Evolutionary conservation across 2,113 vertebrate genomes (phyloP), one percentile per base, ranked within the genome.

Genomic region (Typhlomys cinereus): DNA sequence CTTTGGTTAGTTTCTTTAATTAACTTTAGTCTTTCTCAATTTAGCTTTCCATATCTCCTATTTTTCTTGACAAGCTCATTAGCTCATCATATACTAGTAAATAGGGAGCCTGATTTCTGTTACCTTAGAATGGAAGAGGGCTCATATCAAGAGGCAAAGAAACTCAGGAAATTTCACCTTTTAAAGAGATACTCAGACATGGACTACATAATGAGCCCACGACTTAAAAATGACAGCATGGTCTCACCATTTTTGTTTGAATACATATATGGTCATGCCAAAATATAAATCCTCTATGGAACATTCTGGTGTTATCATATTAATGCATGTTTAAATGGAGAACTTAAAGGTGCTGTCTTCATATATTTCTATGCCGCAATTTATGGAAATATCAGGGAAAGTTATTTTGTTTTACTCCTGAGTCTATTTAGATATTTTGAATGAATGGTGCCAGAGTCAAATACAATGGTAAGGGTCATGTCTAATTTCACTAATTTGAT

Each of bases 381-480:
- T 73, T 76, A 29, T 69, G n/a, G 36, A 52, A 21, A 73, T 46
- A 41, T 94, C 44, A 27, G 29, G 25, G 7, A 52, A 89, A 90
- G 29, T 82, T 78, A 73, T 85, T 17, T 82, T 76, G 50, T 12
- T 76, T 95, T 88, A 69, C 57, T 87, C 6, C 31, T 66, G 62
- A 89, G 78, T 31, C 14, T 96, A 80, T 93, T 91, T 80, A 89
- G 41, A 76, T 70, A 89, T 80, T 90, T 92, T 92, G 25, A 79
- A 52, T 88, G 85, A 90, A 34, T 25, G 12, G 23, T 94, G 78
- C 27, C n/a, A 89, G 48, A 71, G 25, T 91, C 48, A 91, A 85
- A 88, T 54, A 7, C 59, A 66, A 85, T 88, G 76, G n/a, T 31
- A 66, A 29, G 48, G 6, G 1, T 36, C 29, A 89, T 44, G 89